Evolutionary conservation across 2,797 vertebrate species (phyloP), one percentile per base, ranked within the genome.

Genomic region (Lacerta agilis): DNA sequence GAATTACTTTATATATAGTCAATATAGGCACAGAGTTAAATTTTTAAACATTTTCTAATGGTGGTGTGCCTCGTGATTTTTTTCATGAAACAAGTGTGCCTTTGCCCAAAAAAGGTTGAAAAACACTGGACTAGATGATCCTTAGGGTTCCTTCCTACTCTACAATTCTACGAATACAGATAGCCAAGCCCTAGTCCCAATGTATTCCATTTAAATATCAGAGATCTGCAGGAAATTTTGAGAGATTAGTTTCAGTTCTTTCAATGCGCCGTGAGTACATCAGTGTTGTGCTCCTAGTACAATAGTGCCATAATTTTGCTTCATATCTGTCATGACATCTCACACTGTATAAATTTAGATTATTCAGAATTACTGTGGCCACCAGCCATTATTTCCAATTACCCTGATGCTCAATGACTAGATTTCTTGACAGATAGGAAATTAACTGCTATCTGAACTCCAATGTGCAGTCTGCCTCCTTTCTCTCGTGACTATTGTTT

Each of bases 341-440:
- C 72, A 80, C 1, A 20, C 36, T 0, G 43, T 83, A 0, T 79
- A 92, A 82, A 91, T 90, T 58, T 91, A 5, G 71, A 58, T 91
- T 90, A 89, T 69, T 93, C 55, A 83, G 43, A 90, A 91, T 38
- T 86, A 25, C 5, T 91, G 79, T 87, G 92, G 85, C 87, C 76
- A 91, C 7, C 85, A 86, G 15, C 8, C 58, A 85, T 92, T 90
- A 90, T 73, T 93, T 90, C 79, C 79, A 92, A 84, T 92, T 95
- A 90, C 58, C 23, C 27, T 91, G 69, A 87, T 23, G 5, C 36
- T 90, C 67, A 91, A 36, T 87, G 84, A 78, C 2, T 71, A 87
- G 11, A 15, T 87, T 13, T 90, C 61, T 77, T 86, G 43, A 91
- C 67, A 88, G 33, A 87, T 75, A 89, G 15, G 38, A 94, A 92